Percentiles rank a stretch among this genome's conserved stretches.
These are phyloP conservation scores for Saturnia pavonia DNA, from an alignment of 2,888 invertebrate species.

Conservation along the genomic window DNA sequence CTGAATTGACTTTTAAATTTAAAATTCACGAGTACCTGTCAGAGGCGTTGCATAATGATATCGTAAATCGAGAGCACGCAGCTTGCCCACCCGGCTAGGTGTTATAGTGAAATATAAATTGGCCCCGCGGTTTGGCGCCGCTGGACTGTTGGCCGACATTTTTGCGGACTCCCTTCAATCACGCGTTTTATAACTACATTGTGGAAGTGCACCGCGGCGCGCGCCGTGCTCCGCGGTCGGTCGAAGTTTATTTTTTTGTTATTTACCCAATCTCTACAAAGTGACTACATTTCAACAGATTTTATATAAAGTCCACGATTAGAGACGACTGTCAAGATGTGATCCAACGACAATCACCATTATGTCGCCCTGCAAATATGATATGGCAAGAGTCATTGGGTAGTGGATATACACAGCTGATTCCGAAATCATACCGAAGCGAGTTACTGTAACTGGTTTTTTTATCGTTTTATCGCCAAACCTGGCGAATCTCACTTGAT, in stretches of 20 bases:
- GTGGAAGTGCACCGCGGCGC: slow-evolving; percentile 24
- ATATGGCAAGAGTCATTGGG: neutral
- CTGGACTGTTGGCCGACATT: slow-evolving; percentile 65
- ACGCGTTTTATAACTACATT: slow-evolving; percentile 51
- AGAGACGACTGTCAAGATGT: neutral
- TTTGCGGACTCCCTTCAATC: slow-evolving; percentile 71
- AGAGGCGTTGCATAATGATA: slow-evolving; percentile 55
- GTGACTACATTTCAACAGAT: too few species aligned
- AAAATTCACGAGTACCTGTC: neutral
- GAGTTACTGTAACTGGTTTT: too few species aligned
- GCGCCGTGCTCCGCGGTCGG: slow-evolving; percentile 1
- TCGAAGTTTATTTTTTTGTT: neutral
- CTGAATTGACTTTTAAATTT: neutral
- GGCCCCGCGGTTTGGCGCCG: slow-evolving; percentile 66
- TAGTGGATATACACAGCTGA: neutral
- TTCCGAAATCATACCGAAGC: neutral
- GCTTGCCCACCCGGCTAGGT: slow-evolving; percentile 22
- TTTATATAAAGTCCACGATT: too few species aligned
- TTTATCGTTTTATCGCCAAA: too few species aligned
- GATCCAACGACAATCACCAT: neutral
- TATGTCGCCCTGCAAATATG: neutral
- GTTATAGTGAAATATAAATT: slow-evolving; percentile 68
- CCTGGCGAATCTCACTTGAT: too few species aligned
- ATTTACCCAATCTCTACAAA: neutral
- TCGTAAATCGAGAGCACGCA: slow-evolving; percentile 58